Percentiles rank a stretch among this genome's conserved stretches.
Conservation (phyloP, 1,140 invertebrate genomes). For the Ptiloglossa arizonensis region DNA sequence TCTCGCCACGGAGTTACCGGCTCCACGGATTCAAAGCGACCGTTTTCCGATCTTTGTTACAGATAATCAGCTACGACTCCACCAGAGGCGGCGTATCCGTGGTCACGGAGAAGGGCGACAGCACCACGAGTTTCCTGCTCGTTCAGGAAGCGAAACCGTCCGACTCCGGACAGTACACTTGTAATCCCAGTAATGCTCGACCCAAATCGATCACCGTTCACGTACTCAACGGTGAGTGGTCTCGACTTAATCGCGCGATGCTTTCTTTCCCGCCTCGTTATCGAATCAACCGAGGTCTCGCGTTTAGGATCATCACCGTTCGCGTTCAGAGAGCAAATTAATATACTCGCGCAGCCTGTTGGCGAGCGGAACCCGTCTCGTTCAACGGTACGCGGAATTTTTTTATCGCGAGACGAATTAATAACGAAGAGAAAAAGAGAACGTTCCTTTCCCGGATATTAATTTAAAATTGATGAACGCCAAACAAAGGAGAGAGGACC, state of each 20-base stretch:
- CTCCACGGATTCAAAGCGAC: conserved; percentile 24
- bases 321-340: background rate
- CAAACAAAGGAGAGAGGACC: background rate
- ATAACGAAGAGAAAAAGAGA: background rate
- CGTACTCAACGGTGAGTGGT: conserved; percentile 93
- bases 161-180: conserved; percentile 91
- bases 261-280: background rate
- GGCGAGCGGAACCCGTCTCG: no score
- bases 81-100: conserved; percentile 88
- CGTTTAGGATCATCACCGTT: no score
- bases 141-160: conserved; percentile 90
- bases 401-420: conserved; percentile 1
- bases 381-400: background rate
- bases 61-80: conserved; percentile 90
- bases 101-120: conserved; percentile 92
- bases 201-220: conserved; percentile 93
- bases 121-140: conserved; percentile 90
- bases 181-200: conserved; percentile 93
- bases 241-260: conserved; percentile 17
- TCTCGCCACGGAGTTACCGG: no score
- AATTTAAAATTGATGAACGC: conserved; percentile 25
- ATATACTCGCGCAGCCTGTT: no score
- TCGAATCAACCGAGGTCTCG: background rate
- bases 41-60: conserved; percentile 72
- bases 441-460: background rate